These are phyloP conservation scores for Muschampia plurimacula DNA, from an alignment of 2,888 invertebrate species.

Conservation along the genomic window DNA sequence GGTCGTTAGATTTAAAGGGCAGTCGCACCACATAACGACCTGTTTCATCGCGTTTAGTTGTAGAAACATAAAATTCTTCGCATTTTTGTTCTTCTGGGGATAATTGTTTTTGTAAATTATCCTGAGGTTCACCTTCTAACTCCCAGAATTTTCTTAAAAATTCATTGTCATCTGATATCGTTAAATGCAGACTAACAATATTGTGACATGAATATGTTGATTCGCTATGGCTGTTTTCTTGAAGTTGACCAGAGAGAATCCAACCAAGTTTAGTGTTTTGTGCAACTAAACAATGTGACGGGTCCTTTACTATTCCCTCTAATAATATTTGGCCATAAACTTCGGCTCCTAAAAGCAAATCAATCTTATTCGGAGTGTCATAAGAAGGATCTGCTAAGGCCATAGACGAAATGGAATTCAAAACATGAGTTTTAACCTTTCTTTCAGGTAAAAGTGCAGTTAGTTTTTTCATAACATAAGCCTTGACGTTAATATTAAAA, in stretches of 20 bases:
- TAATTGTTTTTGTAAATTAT: too few species aligned
- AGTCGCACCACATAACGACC: slow-evolving; percentile 17
- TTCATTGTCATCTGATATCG: too few species aligned
- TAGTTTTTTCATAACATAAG: too few species aligned
- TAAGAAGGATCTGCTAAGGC: slow-evolving; percentile 3
- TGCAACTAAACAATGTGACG: neutral
- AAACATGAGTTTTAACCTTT: too few species aligned
- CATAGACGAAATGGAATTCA: too few species aligned
- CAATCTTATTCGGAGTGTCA: neutral
- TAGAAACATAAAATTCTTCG: slow-evolving; percentile 3
- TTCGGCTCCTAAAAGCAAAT: neutral
- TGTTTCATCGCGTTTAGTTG: neutral
- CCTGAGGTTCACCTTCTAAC: too few species aligned
- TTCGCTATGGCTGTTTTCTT: too few species aligned
- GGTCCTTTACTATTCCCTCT: neutral
- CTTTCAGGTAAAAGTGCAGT: too few species aligned
- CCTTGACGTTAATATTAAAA: too few species aligned
- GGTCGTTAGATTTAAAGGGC: slow-evolving; percentile 11
- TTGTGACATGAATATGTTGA: too few species aligned
- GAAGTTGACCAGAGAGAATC: slow-evolving; percentile 18
- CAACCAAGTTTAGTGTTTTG: slow-evolving; percentile 22
- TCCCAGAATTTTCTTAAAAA: too few species aligned
- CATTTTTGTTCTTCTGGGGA: slow-evolving; percentile 12
- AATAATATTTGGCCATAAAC: slow-evolving; percentile 1
- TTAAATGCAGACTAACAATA: too few species aligned